phyloP scores from a whole-genome alignment of 92 coral and sea anemone species.

The Nematostella vectensis region DNA sequence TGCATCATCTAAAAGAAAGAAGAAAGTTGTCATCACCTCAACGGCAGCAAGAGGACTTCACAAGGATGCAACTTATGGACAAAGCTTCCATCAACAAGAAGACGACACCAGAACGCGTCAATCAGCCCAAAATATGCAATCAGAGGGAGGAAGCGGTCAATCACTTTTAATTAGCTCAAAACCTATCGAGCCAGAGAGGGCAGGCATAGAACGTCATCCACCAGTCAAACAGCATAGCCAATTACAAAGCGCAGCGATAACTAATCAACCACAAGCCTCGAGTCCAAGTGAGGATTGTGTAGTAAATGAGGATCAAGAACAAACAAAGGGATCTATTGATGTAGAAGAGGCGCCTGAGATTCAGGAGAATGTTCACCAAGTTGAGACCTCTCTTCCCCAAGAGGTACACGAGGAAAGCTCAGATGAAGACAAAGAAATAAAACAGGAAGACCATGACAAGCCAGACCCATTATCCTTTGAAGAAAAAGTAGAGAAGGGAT shows the following conservation, averaged over 20 bases:
- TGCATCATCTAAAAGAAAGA: slow-evolving; percentile 1
- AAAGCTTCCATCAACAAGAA: background rate
- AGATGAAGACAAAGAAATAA: slow-evolving; percentile 9
- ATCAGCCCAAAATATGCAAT: background rate
- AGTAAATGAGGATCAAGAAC: background rate
- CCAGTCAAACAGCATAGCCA: background rate
- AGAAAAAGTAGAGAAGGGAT: slow-evolving; percentile 31
- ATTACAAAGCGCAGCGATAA: background rate
- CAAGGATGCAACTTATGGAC: background rate
- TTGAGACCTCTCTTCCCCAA: too few relatives aligned
- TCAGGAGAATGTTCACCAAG: too few relatives aligned
- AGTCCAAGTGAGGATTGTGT: background rate
- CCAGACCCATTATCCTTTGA: slow-evolving; percentile 25
- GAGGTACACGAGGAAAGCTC: background rate
- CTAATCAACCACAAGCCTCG: background rate
- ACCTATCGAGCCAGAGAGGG: background rate
- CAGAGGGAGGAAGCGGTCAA: background rate
- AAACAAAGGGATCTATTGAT: background rate
- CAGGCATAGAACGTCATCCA: too few relatives aligned
- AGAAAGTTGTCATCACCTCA: background rate
- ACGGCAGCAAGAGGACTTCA: background rate
- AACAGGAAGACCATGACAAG: slow-evolving; percentile 9
- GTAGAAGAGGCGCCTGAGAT: background rate
- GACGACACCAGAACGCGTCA: background rate
- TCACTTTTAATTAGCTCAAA: background rate